Evolutionary conservation across 2,888 invertebrate genomes (phyloP).

Genomic region (Lacanobia oleracea): DNA sequence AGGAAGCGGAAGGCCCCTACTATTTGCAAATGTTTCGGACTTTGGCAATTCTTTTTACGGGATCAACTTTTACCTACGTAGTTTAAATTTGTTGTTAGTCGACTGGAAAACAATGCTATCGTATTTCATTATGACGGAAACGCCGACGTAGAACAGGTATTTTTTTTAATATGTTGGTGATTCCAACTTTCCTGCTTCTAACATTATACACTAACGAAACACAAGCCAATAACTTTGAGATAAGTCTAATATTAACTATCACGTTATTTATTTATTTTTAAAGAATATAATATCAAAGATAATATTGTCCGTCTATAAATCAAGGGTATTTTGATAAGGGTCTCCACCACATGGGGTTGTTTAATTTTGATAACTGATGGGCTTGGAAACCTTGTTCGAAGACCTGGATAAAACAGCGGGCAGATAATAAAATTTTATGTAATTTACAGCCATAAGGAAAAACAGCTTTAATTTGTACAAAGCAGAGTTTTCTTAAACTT

Average conservation of each 20-base stretch:
- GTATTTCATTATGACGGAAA: not conserved
- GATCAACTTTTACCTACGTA: not conserved
- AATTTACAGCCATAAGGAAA: too few species aligned
- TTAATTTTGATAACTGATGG: constrained; percentile 11
- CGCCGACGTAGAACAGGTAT: not conserved
- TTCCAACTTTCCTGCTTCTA: not conserved
- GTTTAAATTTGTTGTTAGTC: not conserved
- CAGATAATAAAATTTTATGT: not conserved
- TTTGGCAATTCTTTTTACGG: not conserved
- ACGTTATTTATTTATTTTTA: too few species aligned
- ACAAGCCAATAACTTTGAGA: too few species aligned
- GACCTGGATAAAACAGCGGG: not conserved
- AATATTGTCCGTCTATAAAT: constrained; percentile 6
- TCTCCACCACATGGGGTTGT: constrained; percentile 20
- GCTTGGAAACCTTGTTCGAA: not conserved
- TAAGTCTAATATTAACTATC: too few species aligned
- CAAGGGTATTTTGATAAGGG: constrained; percentile 20
- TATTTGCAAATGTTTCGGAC: not conserved
- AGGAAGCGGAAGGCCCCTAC: not conserved
- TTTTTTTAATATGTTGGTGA: not conserved
- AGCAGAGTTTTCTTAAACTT: too few species aligned
- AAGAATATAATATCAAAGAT: not conserved
- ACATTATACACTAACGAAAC: not conserved
- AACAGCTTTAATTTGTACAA: too few species aligned
- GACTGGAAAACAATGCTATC: not conserved